Evolutionary conservation across 2,113 vertebrate species (phyloP).

Genomic region (Clarias gariepinus): DNA sequence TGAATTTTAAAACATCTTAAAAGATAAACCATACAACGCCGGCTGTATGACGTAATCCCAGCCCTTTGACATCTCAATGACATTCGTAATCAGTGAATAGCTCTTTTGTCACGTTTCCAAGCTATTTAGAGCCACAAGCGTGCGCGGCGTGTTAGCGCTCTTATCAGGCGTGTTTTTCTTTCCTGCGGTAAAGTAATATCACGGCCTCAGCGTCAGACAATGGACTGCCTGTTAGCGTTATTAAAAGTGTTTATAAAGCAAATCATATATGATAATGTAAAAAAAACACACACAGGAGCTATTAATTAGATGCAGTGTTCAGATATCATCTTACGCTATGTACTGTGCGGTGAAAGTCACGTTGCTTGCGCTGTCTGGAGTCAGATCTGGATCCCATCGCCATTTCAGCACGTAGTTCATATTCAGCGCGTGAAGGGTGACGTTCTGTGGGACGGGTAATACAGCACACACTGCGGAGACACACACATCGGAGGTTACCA

Average conservation of each 20-base stretch:
- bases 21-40: background rate
- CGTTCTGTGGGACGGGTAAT: constrained; percentile 49
- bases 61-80: background rate
- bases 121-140: background rate
- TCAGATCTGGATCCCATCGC: constrained; percentile 46
- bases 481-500: background rate
- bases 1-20: too few relatives aligned
- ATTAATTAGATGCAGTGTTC: background rate
- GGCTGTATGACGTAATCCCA: background rate
- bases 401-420: constrained; percentile 63
- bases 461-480: constrained; percentile 44
- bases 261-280: background rate
- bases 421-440: constrained; percentile 61
- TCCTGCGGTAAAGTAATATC: background rate
- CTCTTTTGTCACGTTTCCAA: background rate
- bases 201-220: background rate
- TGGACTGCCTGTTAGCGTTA: background rate
- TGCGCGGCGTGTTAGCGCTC: too few relatives aligned
- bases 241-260: background rate
- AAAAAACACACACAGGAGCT: background rate
- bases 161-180: background rate
- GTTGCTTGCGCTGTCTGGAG: background rate
- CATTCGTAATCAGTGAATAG: background rate
- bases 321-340: constrained; percentile 56
- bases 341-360: constrained; percentile 65